A percentile compares a stretch with the other conserved stretches of the same genome.
Conservation (phyloP, 2,797 vertebrate genomes). For the Hippopotamyrus pictus region DNA sequence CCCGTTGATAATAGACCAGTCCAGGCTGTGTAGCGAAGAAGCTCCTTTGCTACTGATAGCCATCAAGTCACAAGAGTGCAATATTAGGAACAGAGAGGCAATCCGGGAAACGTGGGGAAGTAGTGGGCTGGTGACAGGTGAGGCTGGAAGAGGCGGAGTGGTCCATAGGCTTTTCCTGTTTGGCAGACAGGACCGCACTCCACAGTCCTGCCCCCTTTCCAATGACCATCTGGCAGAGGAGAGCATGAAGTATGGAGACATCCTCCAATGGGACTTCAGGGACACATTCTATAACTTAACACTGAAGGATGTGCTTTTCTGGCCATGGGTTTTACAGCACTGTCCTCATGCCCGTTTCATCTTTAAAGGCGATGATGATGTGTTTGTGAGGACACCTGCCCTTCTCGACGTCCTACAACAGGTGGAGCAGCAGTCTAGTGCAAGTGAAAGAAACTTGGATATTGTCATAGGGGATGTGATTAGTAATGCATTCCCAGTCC, state of each 20-base stretch:
- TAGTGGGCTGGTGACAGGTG: slow-evolving; percentile 42
- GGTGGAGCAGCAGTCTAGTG: slow-evolving; percentile 16
- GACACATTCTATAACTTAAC: slow-evolving; percentile 70
- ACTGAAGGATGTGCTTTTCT: slow-evolving; percentile 66
- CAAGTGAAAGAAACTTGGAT: slow-evolving; percentile 17
- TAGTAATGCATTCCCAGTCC: slow-evolving; percentile 33
- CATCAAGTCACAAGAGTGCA: slow-evolving; percentile 53
- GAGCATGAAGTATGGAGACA: slow-evolving; percentile 45
- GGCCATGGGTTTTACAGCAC: slow-evolving; percentile 53
- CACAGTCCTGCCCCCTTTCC: background rate
- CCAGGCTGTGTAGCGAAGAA: slow-evolving; percentile 39
- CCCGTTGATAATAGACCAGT: slow-evolving; percentile 44
- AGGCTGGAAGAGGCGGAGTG: slow-evolving; percentile 27
- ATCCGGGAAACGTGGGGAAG: slow-evolving; percentile 63
- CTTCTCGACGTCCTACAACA: slow-evolving; percentile 50
- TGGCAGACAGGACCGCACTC: slow-evolving; percentile 36
- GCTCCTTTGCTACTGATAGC: slow-evolving; percentile 56
- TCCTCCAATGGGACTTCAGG: slow-evolving; percentile 65
- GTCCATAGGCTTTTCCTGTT: slow-evolving; percentile 63
- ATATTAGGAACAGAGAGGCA: slow-evolving; percentile 56
- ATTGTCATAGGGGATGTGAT: slow-evolving; percentile 62
- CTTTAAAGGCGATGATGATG: slow-evolving; percentile 67
- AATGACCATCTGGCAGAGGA: slow-evolving; percentile 39
- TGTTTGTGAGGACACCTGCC: slow-evolving; percentile 59
- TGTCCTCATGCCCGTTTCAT: slow-evolving; percentile 49